phyloP scores from a whole-genome alignment of 2,797 vertebrate species.

The Chelmon rostratus region DNA sequence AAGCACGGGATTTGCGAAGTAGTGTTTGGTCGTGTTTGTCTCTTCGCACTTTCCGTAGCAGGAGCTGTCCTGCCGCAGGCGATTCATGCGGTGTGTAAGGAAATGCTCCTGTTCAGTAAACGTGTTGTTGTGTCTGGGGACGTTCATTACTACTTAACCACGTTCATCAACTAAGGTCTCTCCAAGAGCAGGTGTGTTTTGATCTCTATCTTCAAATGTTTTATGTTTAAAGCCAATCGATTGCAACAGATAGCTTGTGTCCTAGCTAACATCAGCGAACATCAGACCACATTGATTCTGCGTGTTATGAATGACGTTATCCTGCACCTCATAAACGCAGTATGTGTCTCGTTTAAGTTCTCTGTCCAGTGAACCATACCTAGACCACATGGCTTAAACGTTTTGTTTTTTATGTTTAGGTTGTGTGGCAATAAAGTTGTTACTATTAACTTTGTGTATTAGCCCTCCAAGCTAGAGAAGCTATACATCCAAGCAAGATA shows the following conservation, averaged over 20 bases:
- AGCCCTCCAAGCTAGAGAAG: neutral
- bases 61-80: too few relatives aligned
- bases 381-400: too few relatives aligned
- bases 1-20: too few relatives aligned
- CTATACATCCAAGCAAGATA: too few relatives aligned
- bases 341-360: neutral
- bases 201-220: neutral
- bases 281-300: slow-evolving; percentile 16
- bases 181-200: slow-evolving; percentile 37
- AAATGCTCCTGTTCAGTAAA: neutral
- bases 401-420: neutral
- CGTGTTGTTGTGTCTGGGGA: neutral
- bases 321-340: neutral
- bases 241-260: slow-evolving; percentile 39
- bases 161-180: neutral
- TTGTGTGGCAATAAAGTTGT: too few relatives aligned
- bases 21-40: slow-evolving; percentile 27
- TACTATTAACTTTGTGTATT: neutral
- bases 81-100: slow-evolving; percentile 15
- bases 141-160: neutral
- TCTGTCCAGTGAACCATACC: neutral
- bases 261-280: neutral
- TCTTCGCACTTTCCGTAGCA: slow-evolving; percentile 57
- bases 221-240: too few relatives aligned
- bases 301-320: neutral